Evolutionary conservation across 2,797 vertebrate genomes (phyloP), one percentile per base, ranked within the genome.

Genomic region (Botia almorhae): DNA sequence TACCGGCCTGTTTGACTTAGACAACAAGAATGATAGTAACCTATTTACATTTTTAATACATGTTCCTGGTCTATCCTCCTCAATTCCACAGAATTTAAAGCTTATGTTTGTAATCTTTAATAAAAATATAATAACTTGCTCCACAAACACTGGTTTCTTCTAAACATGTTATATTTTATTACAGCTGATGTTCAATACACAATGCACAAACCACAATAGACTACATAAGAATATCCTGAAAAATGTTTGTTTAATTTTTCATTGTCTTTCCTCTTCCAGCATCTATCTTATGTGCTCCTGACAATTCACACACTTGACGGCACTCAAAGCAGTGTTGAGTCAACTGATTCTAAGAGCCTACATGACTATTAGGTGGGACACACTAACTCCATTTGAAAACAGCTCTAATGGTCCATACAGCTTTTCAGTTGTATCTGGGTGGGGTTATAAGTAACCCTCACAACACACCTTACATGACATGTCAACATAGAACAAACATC

Each of bases 351-450:
- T 36, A 11, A 74, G 61, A 53, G 16, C 64, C 73, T 26, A 7
- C 26, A 21, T 8, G 51, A 51, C 23, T 26, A 68, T 56, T 43
- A 76, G 61, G 48, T 39, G 12, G 33, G 39, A 36, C 26, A 33
- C 26, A 51, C 13, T 16, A 74, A n/a, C 48, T 65, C 43, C 58
- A 46, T 26, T 4, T 48, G 56, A 50, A 50, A 26, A 74, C 17
- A n/a, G 73, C n/a, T 19, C 63, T 55, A 61, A 76, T 68, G 50
- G 23, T n/a, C 46, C 29, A 26, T 67, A 68, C 33, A 39, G 19
- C 14, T 64, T 36, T 74, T 51, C 50, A 46, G n/a, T 50, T 21
- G 12, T 12, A 50, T 19, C 13, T 68, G 75, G 64, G 75, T 69
- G 75, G 21, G 75, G 51, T n/a, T 69, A 51, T 26, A 67, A 50